Evolutionary conservation across 2,888 invertebrate species (phyloP).

Genomic region (Notodonta dromedarius): DNA sequence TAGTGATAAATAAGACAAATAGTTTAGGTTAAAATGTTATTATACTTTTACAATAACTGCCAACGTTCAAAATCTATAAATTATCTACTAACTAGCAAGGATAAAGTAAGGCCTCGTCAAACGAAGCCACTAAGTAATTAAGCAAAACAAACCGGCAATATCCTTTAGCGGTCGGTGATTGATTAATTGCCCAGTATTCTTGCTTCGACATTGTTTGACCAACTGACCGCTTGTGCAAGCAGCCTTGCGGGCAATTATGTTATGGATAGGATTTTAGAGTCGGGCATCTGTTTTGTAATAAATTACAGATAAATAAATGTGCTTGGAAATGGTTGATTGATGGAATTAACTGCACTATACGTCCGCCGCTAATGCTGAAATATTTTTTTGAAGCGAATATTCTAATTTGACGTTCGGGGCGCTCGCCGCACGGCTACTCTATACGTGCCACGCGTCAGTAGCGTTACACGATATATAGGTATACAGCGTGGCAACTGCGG

Average conservation of each 20-base stretch:
- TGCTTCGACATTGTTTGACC: conserved; percentile 25
- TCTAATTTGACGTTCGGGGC: too few relatives aligned
- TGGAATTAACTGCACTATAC: background rate
- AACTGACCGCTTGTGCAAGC: conserved; percentile 7
- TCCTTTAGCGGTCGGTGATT: conserved; percentile 35
- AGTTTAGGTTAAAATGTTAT: too few relatives aligned
- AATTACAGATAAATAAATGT: background rate
- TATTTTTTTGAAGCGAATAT: too few relatives aligned
- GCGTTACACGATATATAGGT: too few relatives aligned
- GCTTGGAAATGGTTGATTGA: too few relatives aligned
- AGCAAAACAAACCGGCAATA: conserved; percentile 30
- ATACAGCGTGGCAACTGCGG: too few relatives aligned
- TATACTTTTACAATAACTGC: background rate
- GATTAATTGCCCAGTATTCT: conserved; percentile 40
- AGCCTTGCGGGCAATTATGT: background rate
- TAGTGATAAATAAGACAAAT: too few relatives aligned
- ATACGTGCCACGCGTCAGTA: too few relatives aligned
- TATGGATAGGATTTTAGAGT: conserved; percentile 14
- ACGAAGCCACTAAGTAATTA: conserved; percentile 41
- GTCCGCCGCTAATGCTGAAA: background rate
- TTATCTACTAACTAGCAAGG: conserved; percentile 24
- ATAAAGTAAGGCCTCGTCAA: conserved; percentile 20
- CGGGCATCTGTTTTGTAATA: conserved; percentile 9
- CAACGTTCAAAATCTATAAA: background rate
- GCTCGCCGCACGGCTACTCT: too few relatives aligned